A percentile compares a stretch with the other conserved stretches of the same genome.
Conservation (phyloP, 2,113 vertebrate species). For the Hippocampus guttulatus region DNA sequence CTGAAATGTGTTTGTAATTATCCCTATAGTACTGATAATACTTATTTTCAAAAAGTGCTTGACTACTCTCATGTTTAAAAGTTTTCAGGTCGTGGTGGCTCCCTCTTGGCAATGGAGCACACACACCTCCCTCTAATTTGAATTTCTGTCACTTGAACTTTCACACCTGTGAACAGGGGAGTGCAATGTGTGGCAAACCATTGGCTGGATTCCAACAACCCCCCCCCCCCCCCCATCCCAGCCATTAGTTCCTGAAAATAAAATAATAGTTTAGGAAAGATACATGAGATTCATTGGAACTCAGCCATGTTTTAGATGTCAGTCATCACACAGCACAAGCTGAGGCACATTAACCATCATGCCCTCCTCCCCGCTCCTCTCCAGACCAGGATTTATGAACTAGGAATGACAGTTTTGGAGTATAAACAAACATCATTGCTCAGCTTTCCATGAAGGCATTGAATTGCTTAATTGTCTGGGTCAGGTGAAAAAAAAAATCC, state of each 20-base stretch:
- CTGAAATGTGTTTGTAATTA: not conserved
- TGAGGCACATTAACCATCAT: slow-evolving; percentile 55
- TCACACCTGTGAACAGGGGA: slow-evolving; percentile 43
- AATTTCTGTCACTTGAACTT: slow-evolving; percentile 46
- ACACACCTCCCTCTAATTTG: slow-evolving; percentile 43
- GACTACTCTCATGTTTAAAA: slow-evolving; percentile 35
- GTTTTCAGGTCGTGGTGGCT: slow-evolving; percentile 41
- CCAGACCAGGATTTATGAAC: slow-evolving; percentile 55
- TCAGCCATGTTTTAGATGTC: slow-evolving; percentile 50
- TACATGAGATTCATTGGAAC: slow-evolving; percentile 31
- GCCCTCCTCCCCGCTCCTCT: slow-evolving; percentile 16
- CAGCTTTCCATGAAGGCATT: slow-evolving; percentile 39
- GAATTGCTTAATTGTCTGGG: slow-evolving; percentile 58
- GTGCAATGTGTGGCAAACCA: slow-evolving; percentile 5
- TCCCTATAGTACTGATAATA: slow-evolving; percentile 5
- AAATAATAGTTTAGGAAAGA: slow-evolving; percentile 23
- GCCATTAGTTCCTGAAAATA: not conserved
- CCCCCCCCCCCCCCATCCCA: not conserved
- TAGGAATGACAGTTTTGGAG: slow-evolving; percentile 63
- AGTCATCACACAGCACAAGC: slow-evolving; percentile 61
- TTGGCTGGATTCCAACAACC: not conserved
- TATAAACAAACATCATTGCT: slow-evolving; percentile 61
- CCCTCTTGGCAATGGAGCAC: slow-evolving; percentile 48
- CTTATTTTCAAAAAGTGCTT: slow-evolving; percentile 15
- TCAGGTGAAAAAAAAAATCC: not conserved